phyloP scores from a whole-genome alignment of 1,140 invertebrate species.

The Globodera ellingtonae region DNA sequence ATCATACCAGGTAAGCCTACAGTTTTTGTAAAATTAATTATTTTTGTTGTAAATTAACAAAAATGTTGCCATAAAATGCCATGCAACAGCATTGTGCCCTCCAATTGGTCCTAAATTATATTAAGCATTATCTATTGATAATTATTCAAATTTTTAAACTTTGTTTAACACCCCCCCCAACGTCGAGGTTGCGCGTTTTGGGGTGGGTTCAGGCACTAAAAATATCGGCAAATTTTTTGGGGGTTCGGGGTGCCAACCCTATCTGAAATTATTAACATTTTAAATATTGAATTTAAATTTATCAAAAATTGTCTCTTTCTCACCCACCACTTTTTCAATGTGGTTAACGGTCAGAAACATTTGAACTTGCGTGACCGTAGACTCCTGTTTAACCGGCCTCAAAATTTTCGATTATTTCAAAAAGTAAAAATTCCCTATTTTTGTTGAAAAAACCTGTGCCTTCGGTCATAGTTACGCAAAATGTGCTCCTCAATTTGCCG shows the following conservation, averaged over 20 bases:
- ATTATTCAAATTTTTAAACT: no score
- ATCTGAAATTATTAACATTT: no score
- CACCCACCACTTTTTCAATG: constrained; percentile 51
- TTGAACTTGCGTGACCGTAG: constrained; percentile 44
- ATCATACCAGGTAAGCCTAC: constrained; percentile 53
- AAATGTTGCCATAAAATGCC: constrained; percentile 47
- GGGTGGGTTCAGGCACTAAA: no score
- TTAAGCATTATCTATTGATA: neutral
- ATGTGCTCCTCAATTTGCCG: constrained; percentile 38
- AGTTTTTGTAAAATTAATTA: neutral
- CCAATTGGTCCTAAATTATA: constrained; percentile 53
- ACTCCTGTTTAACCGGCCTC: constrained; percentile 49
- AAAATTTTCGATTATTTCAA: neutral
- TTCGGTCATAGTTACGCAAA: constrained; percentile 48
- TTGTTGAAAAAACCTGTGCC: constrained; percentile 35
- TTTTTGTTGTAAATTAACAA: constrained; percentile 1
- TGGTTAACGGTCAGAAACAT: constrained; percentile 52
- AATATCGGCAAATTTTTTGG: neutral
- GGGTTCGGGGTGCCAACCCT: neutral
- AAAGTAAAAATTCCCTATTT: neutral
- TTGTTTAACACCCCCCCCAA: no score
- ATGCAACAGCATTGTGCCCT: constrained; percentile 62
- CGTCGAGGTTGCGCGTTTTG: no score
- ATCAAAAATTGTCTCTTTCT: neutral
- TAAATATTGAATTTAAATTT: no score